A percentile compares a stretch with the other conserved stretches of the same genome.
Evolutionary conservation across 30 jellyfish, hydroid and myxozoan species (phyloP).

Genomic region (Turritopsis dohrnii): DNA sequence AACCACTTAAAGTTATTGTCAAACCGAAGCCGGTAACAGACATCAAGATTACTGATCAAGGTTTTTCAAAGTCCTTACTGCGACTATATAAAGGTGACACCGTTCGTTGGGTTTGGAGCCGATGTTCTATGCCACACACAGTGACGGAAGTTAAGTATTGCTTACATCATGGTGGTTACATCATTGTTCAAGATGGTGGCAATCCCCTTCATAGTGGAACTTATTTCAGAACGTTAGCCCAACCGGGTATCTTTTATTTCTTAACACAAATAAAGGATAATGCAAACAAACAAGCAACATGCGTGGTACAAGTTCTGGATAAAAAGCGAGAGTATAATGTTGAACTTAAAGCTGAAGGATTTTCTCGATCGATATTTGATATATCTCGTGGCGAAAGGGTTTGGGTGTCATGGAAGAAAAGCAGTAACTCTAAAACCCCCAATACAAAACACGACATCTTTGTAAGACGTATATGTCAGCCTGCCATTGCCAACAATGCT

Average conservation of each 20-base stretch:
- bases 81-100: conserved; percentile 36
- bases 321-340: conserved; percentile 22
- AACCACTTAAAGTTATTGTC: conserved; percentile 28
- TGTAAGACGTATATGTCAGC: conserved; percentile 13
- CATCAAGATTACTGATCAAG: conserved; percentile 25
- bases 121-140: conserved; percentile 18
- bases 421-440: neutral
- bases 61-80: conserved; percentile 23
- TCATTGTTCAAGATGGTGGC: conserved; percentile 14
- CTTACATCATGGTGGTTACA: conserved; percentile 29
- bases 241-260: conserved; percentile 35
- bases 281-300: neutral
- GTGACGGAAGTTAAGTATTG: conserved; percentile 19
- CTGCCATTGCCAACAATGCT: neutral
- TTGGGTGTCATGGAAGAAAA: conserved; percentile 37
- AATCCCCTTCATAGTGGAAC: conserved; percentile 28
- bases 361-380: conserved; percentile 10
- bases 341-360: conserved; percentile 23
- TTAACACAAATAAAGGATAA: conserved; percentile 11
- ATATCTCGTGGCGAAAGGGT: conserved; percentile 31
- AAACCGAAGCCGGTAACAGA: conserved; percentile 33
- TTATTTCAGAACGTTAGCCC: conserved; percentile 23
- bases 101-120: conserved; percentile 34
- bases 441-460: neutral
- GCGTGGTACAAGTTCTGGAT: conserved; percentile 40